These are phyloP conservation scores for Helarctos malayanus DNA, from an alignment of 2,797 vertebrate genomes.

Conservation along the genomic window DNA sequence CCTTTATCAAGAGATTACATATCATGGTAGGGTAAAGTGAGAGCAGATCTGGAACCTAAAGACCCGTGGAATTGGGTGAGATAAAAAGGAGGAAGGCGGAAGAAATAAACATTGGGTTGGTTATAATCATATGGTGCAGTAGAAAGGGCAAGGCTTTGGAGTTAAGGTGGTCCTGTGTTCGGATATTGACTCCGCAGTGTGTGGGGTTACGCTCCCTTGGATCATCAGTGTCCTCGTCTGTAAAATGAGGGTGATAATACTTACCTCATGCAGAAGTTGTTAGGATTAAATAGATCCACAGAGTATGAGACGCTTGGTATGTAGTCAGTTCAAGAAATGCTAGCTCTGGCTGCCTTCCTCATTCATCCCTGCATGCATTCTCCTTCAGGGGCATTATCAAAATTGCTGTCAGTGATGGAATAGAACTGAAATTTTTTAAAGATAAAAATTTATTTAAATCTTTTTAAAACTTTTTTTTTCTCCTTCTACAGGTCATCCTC, in stretches of 20 bases:
- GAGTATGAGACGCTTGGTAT: background rate
- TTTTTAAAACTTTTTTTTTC: slow-evolving; percentile 80
- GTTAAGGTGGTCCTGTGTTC: slow-evolving; percentile 7
- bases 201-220: background rate
- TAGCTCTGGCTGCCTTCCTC: background rate
- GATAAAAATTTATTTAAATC: slow-evolving; percentile 44
- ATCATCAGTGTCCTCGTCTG: slow-evolving; percentile 35
- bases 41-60: background rate
- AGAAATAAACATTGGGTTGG: background rate
- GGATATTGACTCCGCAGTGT: background rate
- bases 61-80: background rate
- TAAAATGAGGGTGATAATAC: background rate
- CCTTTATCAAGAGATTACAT: slow-evolving; percentile 17
- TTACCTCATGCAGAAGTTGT: background rate
- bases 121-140: background rate
- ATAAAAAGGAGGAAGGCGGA: background rate
- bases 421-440: slow-evolving; percentile 69
- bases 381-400: background rate
- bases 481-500: slow-evolving; percentile 95
- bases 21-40: slow-evolving; percentile 1
- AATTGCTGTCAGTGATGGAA: background rate
- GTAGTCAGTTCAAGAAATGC: background rate
- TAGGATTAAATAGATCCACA: background rate
- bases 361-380: too few species aligned
- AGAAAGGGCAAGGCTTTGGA: slow-evolving; percentile 12